Evolutionary conservation across 2,888 invertebrate species (phyloP).

Genomic region (Hypercompe scribonia): DNA sequence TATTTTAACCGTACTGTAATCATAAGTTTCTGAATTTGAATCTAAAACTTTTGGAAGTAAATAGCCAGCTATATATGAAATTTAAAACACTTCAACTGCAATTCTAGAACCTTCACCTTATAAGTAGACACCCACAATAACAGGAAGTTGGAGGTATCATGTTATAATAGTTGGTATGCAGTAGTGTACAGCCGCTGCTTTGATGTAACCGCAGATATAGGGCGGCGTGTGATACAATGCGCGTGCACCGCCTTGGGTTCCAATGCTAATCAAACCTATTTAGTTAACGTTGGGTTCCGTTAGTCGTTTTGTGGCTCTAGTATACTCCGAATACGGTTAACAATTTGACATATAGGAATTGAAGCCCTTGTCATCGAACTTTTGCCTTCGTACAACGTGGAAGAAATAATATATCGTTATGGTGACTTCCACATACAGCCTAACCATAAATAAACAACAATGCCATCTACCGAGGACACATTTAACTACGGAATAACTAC

Average conservation of each 20-base stretch:
- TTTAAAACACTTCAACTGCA: not conserved
- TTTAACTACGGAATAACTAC: no score
- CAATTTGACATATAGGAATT: not conserved
- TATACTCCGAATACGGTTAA: not conserved
- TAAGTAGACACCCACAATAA: conserved; percentile 15
- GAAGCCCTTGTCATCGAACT: not conserved
- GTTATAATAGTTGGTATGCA: conserved; percentile 40
- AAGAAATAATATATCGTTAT: not conserved
- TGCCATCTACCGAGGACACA: no score
- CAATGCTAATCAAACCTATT: conserved; percentile 27
- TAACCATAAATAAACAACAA: no score
- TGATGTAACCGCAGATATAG: conserved; percentile 49
- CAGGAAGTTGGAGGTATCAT: conserved; percentile 20
- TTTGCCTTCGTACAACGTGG: not conserved
- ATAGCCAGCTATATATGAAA: not conserved
- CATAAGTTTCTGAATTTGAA: not conserved
- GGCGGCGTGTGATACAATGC: conserved; percentile 42
- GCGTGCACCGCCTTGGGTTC: conserved; percentile 2
- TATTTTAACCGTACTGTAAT: no score
- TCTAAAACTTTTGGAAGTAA: not conserved
- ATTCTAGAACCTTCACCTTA: conserved; percentile 12
- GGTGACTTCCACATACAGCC: no score
- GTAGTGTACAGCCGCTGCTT: conserved; percentile 29
- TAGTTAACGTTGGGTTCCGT: conserved; percentile 31
- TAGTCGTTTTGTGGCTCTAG: conserved; percentile 18